These are phyloP conservation scores for Taeniopygia guttata DNA, from an alignment of 2,797 vertebrate species.

Conservation along the genomic window DNA sequence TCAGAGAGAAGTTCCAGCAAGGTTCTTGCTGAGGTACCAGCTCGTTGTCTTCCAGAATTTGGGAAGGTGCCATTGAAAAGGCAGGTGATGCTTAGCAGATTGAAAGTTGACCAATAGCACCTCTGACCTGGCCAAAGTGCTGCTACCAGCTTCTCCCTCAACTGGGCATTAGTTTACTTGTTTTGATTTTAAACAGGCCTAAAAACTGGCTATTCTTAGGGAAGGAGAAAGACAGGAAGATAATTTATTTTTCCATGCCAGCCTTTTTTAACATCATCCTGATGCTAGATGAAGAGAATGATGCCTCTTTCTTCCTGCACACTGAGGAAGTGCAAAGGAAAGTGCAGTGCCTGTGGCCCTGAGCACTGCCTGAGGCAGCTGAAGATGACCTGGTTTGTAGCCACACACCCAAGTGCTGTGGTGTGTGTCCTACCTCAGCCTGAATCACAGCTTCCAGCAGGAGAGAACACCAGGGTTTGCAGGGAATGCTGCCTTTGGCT, in stretches of 20 bases:
- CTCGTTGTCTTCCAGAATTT: background rate
- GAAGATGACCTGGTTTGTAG: background rate
- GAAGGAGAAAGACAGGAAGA: background rate
- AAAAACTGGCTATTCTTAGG: background rate
- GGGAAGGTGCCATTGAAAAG: background rate
- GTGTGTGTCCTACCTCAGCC: background rate
- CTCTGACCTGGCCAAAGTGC: background rate
- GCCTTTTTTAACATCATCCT: background rate
- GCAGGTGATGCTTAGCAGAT: background rate
- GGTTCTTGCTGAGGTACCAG: background rate
- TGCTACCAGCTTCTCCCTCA: background rate
- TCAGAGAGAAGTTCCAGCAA: background rate
- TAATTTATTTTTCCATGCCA: background rate
- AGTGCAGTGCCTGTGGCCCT: background rate
- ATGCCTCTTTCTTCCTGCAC: background rate
- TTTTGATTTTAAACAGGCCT: background rate
- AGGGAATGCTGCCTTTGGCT: background rate
- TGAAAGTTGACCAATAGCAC: background rate
- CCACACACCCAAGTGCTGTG: background rate
- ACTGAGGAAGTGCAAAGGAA: background rate
- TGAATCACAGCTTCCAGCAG: background rate
- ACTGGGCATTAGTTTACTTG: background rate
- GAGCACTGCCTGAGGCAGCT: background rate
- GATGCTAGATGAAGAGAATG: background rate
- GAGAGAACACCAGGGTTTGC: background rate